phyloP scores from a whole-genome alignment of 2,113 vertebrate genomes.

The Mus spicilegus region DNA sequence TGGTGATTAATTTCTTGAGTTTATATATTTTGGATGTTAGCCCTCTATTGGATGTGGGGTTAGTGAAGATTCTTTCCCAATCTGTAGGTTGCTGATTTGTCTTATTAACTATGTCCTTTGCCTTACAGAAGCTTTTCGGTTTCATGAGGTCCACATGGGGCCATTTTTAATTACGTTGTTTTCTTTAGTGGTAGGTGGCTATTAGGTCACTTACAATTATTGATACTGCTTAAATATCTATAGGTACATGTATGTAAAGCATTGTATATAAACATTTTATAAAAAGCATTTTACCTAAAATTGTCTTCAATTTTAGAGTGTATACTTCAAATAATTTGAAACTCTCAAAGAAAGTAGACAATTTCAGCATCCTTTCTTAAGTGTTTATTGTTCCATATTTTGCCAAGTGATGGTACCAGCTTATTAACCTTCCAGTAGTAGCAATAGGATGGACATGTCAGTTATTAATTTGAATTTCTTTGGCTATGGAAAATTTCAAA shows the following conservation, averaged over 20 bases:
- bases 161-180: slow-evolving; percentile 23
- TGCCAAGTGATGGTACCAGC: background rate
- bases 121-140: too few relatives aligned
- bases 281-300: background rate
- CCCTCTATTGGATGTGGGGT: too few relatives aligned
- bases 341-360: background rate
- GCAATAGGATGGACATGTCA: background rate
- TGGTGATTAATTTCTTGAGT: too few relatives aligned
- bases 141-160: background rate
- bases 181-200: slow-evolving; percentile 10
- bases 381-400: rapidly evolving
- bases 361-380: background rate
- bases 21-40: too few relatives aligned
- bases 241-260: background rate
- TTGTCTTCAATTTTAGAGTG: background rate
- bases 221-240: background rate
- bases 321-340: slow-evolving; percentile 35
- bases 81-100: too few relatives aligned
- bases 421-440: background rate
- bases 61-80: too few relatives aligned
- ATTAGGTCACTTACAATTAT: background rate
- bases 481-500: background rate
- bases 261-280: background rate
- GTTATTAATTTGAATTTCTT: slow-evolving; percentile 41
- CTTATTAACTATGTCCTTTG: too few relatives aligned